Evolutionary conservation across 2,888 invertebrate species (phyloP).

Genomic region (Achlya flavicornis): DNA sequence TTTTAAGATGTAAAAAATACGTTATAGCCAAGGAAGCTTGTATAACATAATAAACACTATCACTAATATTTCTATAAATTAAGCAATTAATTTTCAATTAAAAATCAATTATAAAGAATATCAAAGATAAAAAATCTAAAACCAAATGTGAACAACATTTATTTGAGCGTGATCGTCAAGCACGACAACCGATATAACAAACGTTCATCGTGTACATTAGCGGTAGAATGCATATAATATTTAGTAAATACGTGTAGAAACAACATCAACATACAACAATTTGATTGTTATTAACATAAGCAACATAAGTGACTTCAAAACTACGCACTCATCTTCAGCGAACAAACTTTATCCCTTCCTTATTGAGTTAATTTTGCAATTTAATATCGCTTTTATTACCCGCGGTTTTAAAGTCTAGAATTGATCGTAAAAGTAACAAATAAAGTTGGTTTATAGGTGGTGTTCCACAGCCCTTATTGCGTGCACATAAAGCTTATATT

Average conservation of each 20-base stretch:
- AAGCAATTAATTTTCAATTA: not conserved
- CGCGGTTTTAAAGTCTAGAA: not conserved
- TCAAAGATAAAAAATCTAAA: too few species aligned
- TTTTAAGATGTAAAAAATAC: too few species aligned
- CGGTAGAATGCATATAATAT: not conserved
- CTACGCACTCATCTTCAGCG: conserved; percentile 12
- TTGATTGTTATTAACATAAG: not conserved
- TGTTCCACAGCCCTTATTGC: conserved; percentile 10
- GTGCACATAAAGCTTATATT: conserved; percentile 8
- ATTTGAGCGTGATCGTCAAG: not conserved
- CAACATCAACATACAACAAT: not conserved
- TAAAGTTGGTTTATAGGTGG: conserved; percentile 3
- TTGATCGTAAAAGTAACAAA: conserved; percentile 4
- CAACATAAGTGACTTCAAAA: conserved; percentile 9
- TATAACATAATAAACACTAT: not conserved
- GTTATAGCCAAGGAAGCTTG: too few species aligned
- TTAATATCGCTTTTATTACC: conserved; percentile 2
- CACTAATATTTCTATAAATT: too few species aligned
- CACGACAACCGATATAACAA: not conserved
- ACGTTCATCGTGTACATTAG: not conserved
- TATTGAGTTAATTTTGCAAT: not conserved
- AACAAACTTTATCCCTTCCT: conserved; percentile 4
- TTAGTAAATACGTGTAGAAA: not conserved
- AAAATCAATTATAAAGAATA: not conserved
- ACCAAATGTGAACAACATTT: not conserved